Conservation (phyloP, 2,113 vertebrate genomes). For the Asarcornis scutulata region DNA sequence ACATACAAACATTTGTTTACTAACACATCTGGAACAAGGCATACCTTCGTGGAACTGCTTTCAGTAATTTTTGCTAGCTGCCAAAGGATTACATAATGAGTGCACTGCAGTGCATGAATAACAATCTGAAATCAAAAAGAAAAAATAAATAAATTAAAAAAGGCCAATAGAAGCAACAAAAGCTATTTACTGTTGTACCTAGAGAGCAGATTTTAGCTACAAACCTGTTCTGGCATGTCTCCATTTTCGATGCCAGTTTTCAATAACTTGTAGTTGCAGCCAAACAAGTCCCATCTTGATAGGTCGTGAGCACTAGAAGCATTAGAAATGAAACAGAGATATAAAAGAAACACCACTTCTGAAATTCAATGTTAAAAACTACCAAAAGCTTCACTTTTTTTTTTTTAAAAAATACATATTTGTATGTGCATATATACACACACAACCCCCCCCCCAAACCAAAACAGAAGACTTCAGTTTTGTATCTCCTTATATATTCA, state of each 20-base stretch:
- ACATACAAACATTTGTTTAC: background rate
- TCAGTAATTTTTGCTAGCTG: slow-evolving; percentile 95
- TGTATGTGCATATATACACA: background rate
- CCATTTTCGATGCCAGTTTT: slow-evolving; percentile 99
- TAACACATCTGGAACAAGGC: background rate
- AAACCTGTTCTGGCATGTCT: slow-evolving; percentile 98
- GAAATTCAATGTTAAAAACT: background rate
- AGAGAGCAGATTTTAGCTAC: slow-evolving; percentile 38
- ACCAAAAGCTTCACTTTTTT: background rate
- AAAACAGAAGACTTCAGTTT: background rate
- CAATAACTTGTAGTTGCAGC: slow-evolving; percentile 96
- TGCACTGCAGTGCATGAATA: slow-evolving; percentile 97
- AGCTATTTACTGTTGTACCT: background rate
- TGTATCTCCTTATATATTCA: background rate
- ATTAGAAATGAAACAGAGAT: slow-evolving; percentile 23
- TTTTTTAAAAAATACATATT: background rate
- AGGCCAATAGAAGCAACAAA: background rate
- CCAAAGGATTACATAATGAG: slow-evolving; percentile 98
- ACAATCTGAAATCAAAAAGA: slow-evolving; percentile 88
- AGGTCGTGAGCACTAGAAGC: slow-evolving; percentile 92
- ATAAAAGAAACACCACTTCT: background rate
- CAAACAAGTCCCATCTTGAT: slow-evolving; percentile 97
- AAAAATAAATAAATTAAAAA: slow-evolving; percentile 7
- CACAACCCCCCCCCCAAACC: background rate
- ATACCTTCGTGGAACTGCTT: slow-evolving; percentile 93